phyloP scores from a whole-genome alignment of 2,888 invertebrate species.

The Hipparchia sbordonii region DNA sequence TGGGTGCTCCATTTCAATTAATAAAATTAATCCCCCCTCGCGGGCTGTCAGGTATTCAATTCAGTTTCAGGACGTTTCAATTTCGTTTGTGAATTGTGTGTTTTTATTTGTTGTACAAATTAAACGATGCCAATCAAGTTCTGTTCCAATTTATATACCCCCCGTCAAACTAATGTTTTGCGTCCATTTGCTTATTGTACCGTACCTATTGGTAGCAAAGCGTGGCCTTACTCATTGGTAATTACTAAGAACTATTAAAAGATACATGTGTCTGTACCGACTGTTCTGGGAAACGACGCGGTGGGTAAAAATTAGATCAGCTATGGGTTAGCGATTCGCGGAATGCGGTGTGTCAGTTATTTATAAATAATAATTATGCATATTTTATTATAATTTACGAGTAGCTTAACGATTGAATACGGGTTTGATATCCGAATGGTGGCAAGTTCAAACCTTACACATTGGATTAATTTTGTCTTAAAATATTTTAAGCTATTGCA shows the following conservation, averaged over 20 bases:
- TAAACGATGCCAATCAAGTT: slow-evolving; percentile 63
- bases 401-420: background rate
- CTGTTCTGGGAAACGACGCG: slow-evolving; percentile 28
- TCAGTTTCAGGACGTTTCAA: slow-evolving; percentile 66
- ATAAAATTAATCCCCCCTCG: slow-evolving; percentile 67
- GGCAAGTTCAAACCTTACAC: background rate
- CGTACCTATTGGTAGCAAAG: slow-evolving; percentile 15
- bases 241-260: slow-evolving; percentile 28
- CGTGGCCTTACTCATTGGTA: slow-evolving; percentile 29
- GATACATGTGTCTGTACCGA: slow-evolving; percentile 18
- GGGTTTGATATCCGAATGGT: background rate
- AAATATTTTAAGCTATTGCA: too few species aligned
- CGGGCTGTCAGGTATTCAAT: slow-evolving; percentile 63
- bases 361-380: background rate
- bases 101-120: slow-evolving; percentile 65
- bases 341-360: background rate
- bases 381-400: background rate
- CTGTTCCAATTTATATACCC: slow-evolving; percentile 50
- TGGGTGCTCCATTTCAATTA: slow-evolving; percentile 69
- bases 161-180: slow-evolving; percentile 40
- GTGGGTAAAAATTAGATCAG: slow-evolving; percentile 21
- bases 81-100: slow-evolving; percentile 62
- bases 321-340: background rate
- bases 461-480: too few species aligned
- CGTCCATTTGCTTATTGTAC: slow-evolving; percentile 27